phyloP scores from a whole-genome alignment of 2,888 invertebrate genomes.

The Rugalucina vietnamica region DNA sequence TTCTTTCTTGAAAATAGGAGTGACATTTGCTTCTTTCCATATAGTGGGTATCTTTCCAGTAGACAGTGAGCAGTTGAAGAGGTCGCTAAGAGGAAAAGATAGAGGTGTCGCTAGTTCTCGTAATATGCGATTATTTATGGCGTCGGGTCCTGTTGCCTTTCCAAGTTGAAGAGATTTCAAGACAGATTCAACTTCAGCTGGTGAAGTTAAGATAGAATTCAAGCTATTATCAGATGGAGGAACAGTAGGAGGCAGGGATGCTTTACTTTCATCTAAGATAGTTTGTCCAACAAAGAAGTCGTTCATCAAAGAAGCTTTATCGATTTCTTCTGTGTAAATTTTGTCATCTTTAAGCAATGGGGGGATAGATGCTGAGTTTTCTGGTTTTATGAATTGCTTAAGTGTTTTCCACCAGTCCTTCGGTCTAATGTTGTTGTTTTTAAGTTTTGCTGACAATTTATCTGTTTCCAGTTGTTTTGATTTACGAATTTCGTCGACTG shows the following conservation, averaged over 20 bases:
- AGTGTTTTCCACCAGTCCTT: not conserved
- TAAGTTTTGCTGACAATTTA: not conserved
- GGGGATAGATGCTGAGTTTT: not conserved
- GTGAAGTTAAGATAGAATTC: not conserved
- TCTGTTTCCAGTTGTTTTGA: not conserved
- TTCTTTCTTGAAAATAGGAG: constrained; percentile 23
- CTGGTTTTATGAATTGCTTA: not conserved
- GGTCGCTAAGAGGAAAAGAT: constrained; percentile 18
- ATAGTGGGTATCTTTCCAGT: not conserved
- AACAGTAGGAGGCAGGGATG: not conserved
- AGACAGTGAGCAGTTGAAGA: constrained; percentile 24
- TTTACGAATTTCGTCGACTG: not conserved
- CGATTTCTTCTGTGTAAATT: too few species aligned
- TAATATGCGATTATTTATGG: constrained; percentile 3
- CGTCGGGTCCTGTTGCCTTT: too few species aligned
- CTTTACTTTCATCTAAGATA: too few species aligned
- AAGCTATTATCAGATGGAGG: not conserved
- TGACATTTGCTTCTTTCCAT: constrained; percentile 34
- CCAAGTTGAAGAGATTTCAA: not conserved
- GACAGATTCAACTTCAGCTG: not conserved
- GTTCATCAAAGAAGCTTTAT: too few species aligned
- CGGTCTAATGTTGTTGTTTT: not conserved
- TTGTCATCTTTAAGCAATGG: too few species aligned
- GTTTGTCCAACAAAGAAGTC: too few species aligned
- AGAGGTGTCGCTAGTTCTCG: constrained; percentile 3